Base-by-base conservation (phyloP, 2,888 invertebrate genomes). In the Morpho deidamia region DNA sequence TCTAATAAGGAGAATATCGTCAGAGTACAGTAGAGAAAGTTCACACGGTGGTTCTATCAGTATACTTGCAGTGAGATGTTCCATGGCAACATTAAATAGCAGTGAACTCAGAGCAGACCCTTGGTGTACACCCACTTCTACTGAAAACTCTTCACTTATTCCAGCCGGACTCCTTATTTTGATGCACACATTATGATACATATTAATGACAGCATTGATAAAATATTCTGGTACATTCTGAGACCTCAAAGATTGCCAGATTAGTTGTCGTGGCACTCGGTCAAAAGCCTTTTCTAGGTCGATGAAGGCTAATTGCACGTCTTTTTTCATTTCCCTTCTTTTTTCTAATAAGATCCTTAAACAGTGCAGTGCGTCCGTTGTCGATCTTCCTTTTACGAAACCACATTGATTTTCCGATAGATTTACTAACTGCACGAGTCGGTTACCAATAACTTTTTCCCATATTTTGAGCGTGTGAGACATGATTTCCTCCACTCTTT, bases 261-360 rank as follows among this genome's bases (percentile, higher is more conserved):
- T 23, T 34, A 40, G 35, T 40, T 35, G 39, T 35, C 37, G 38
- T 8, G 57, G 60, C 4, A 60, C 51, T n/a, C 51, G 39, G 41
- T 60, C 58, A 32, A 54, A 60, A 7, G 58, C 60, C 14, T 60
- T 60, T 44, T 56, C 51, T 7, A 59, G 37, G 44, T 59, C 59
- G 7, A 59, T 56, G 38, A 60, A 60, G 9, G 40, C 46, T 9
- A 58, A 11, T 11, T 58, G 56, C 33, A 58, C 33, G 12, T 62
- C 40, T 45, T 52, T 42, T 10, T 51, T 44, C 7, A n/a, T 37
- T 8, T 11, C 1, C 11, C 14, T 12, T 7, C 52, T 37, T 32
- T 38, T 33, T 41, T 38, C 14, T 35, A 46, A 14, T 7, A 46
- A 4, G 5, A 46, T 10, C n/a, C 39, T 1, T 10, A 38, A 7